A percentile compares a stretch with the other conserved stretches of the same genome.
These are phyloP conservation scores for Indri indri DNA, from an alignment of 2,113 vertebrate species.

Conservation along the genomic window DNA sequence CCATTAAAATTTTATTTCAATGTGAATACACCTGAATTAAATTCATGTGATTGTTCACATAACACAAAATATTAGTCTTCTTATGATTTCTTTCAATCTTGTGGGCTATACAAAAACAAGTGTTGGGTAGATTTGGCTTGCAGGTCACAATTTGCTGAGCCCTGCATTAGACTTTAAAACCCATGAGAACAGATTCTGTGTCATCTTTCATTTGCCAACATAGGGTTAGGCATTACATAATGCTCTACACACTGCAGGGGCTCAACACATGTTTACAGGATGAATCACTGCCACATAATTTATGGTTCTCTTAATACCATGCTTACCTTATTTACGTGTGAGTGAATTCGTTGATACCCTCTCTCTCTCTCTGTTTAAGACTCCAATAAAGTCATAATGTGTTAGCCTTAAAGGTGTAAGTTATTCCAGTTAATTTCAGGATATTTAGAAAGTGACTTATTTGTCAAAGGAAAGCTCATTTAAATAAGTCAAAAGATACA, in stretches of 20 bases:
- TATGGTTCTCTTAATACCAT: background rate
- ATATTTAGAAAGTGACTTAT: background rate
- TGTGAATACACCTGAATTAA: background rate
- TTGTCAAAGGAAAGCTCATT: background rate
- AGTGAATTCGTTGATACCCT: background rate
- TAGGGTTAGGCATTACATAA: background rate
- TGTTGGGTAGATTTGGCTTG: background rate
- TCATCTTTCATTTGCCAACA: background rate
- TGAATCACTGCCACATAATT: background rate
- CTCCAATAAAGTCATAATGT: background rate
- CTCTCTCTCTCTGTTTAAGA: background rate
- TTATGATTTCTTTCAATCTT: background rate
- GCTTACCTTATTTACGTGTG: background rate
- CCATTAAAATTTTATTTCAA: background rate
- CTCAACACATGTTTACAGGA: background rate
- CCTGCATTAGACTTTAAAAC: background rate
- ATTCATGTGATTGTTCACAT: background rate
- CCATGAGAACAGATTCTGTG: background rate
- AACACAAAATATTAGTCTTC: background rate
- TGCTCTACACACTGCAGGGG: background rate
- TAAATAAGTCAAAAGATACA: background rate
- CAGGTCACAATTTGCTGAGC: background rate
- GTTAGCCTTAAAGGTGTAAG: background rate
- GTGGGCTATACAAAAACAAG: background rate
- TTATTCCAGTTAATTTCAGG: background rate